These are phyloP conservation scores for Drosophila recens DNA, from an alignment of 2,888 invertebrate species.

Conservation along the genomic window DNA sequence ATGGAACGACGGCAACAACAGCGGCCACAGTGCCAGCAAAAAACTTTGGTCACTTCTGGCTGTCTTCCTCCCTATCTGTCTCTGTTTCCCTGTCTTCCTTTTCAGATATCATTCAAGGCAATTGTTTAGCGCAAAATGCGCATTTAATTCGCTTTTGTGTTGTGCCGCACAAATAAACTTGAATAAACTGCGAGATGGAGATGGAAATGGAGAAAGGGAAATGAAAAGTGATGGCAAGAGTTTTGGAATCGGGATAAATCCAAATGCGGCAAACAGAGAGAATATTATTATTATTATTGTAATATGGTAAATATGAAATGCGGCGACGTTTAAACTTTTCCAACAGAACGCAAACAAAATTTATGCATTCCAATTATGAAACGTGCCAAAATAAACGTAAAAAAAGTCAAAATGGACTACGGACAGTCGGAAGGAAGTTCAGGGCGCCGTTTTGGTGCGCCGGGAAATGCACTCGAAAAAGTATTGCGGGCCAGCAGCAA, in stretches of 20 bases:
- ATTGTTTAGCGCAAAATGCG: conserved; percentile 78
- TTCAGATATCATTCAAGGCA: conserved; percentile 32
- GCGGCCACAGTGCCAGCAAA: conserved; percentile 23
- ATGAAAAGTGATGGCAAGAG: neutral
- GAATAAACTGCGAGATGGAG: conserved; percentile 5
- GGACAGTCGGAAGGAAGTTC: conserved; percentile 29
- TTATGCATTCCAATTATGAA: conserved; percentile 78
- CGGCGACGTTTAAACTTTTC: conserved; percentile 49
- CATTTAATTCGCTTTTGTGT: conserved; percentile 71
- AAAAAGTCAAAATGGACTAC: conserved; percentile 31
- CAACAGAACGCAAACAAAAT: conserved; percentile 60
- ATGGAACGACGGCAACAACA: conserved; percentile 40
- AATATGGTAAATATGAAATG: conserved; percentile 74
- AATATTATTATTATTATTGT: conserved; percentile 69
- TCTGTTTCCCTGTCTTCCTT: neutral
- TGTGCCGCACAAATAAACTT: conserved; percentile 39
- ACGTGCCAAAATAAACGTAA: conserved; percentile 53
- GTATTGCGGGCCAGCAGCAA: conserved; percentile 19
- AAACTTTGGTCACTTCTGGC: conserved; percentile 36
- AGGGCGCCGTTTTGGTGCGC: conserved; percentile 52
- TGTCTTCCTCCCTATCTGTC: neutral
- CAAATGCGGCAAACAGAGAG: conserved; percentile 69
- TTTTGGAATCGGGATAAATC: conserved; percentile 68
- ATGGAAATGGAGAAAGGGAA: neutral
- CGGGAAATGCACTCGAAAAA: conserved; percentile 61